A percentile compares a stretch with the other conserved stretches of the same genome.
phyloP scores from a whole-genome alignment of 2,797 vertebrate genomes.

The Furcifer pardalis region DNA sequence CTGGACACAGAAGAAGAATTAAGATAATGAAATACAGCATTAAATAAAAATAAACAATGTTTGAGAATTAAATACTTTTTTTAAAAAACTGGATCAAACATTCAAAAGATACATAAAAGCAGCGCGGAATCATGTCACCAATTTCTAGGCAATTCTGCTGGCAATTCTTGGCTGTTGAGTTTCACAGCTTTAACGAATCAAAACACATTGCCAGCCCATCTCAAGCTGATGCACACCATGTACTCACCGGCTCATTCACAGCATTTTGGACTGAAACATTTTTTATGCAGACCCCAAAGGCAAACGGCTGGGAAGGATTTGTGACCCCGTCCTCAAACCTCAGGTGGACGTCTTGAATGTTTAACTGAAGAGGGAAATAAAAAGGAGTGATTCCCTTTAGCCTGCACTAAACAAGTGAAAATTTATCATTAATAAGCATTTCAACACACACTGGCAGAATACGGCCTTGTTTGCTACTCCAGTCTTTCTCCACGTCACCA shows the following conservation, averaged over 20 bases:
- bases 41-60: too few species aligned
- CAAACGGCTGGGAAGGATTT: slow-evolving; percentile 85
- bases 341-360: slow-evolving; percentile 95
- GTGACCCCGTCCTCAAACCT: slow-evolving; percentile 93
- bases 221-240: not conserved
- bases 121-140: too few species aligned
- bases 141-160: too few species aligned
- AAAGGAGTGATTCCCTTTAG: not conserved
- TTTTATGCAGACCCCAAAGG: slow-evolving; percentile 94
- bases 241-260: slow-evolving; percentile 86
- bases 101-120: too few species aligned
- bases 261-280: slow-evolving; percentile 94
- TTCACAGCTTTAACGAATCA: not conserved
- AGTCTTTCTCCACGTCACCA: not conserved
- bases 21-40: too few species aligned
- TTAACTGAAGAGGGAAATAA: slow-evolving; percentile 79
- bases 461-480: not conserved
- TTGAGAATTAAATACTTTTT: too few species aligned
- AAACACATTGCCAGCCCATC: not conserved
- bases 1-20: too few species aligned
- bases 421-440: not conserved
- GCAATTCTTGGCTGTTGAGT: too few species aligned
- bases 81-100: too few species aligned
- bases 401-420: not conserved
- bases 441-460: not conserved